A percentile compares a stretch with the other conserved stretches of the same genome.
phyloP scores from a whole-genome alignment of 2,113 vertebrate genomes.

The Dromas ardeola region DNA sequence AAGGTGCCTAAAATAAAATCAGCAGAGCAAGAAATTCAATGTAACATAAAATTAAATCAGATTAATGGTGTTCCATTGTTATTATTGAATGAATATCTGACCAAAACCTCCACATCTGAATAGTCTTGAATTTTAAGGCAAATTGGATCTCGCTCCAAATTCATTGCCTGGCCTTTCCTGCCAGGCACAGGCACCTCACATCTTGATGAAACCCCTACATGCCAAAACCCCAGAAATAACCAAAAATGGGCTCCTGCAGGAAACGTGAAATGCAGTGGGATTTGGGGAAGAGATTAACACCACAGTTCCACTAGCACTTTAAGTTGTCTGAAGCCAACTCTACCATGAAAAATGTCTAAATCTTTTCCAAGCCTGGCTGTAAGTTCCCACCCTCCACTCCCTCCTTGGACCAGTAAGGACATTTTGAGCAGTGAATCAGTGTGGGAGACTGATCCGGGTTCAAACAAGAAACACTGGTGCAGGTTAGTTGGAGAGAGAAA shows the following conservation, averaged over 20 bases:
- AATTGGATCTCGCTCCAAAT: background rate
- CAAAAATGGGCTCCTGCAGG: background rate
- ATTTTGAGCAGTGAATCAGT: background rate
- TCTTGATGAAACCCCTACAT: background rate
- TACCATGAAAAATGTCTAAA: background rate
- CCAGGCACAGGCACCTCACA: background rate
- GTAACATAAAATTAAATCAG: background rate
- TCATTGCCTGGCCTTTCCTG: background rate
- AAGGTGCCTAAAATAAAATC: conserved; percentile 5
- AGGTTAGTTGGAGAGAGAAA: background rate
- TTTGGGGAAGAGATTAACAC: background rate
- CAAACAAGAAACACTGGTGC: background rate
- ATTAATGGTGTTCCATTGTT: background rate
- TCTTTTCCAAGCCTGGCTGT: background rate
- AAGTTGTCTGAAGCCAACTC: background rate
- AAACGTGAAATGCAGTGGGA: background rate
- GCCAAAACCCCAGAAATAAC: background rate
- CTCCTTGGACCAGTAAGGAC: background rate
- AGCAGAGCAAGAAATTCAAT: background rate
- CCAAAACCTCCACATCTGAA: background rate
- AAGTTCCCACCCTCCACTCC: background rate
- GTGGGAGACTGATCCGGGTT: background rate
- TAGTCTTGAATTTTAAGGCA: background rate
- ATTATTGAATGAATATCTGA: background rate
- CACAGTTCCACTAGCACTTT: background rate